These are phyloP conservation scores for Ephydatia muelleri DNA, from an alignment of 37 sponge, comb jelly and placozoan species.

Conservation along the genomic window DNA sequence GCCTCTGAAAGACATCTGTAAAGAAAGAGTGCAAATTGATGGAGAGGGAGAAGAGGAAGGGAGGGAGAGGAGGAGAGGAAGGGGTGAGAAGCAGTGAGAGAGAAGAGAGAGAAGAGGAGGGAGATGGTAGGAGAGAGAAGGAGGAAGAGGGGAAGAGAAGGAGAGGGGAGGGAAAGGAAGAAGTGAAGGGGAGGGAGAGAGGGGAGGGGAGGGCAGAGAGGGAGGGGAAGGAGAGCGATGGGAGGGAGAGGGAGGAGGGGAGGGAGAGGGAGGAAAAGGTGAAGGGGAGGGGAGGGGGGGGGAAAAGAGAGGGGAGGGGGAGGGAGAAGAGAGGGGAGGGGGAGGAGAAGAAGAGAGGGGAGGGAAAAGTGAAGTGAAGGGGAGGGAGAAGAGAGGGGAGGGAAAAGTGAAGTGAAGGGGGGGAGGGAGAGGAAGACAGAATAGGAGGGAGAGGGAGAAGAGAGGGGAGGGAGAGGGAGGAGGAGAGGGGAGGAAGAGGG, in stretches of 20 bases:
- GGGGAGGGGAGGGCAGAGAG: not conserved
- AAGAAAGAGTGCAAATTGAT: no score
- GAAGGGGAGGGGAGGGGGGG: no score
- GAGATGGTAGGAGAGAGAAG: not conserved
- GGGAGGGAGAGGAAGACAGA: no score
- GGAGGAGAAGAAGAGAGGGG: not conserved
- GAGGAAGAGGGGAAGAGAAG: not conserved
- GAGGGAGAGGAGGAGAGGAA: not conserved
- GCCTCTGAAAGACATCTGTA: constrained; percentile 76
- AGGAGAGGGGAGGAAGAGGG: no score
- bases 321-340: not conserved
- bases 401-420: not conserved
- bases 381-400: no score
- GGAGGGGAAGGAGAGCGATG: no score
- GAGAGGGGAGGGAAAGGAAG: not conserved
- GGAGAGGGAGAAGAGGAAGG: not conserved
- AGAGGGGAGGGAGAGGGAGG: no score
- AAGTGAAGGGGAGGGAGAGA: not conserved
- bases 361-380: not conserved
- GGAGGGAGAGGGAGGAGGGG: no score
- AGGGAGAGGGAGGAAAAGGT: no score
- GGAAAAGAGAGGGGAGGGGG: not conserved
- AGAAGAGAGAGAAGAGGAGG: not conserved
- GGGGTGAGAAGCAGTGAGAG: not conserved
- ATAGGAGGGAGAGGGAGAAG: no score